A percentile compares a stretch with the other conserved stretches of the same genome.
phyloP scores from a whole-genome alignment of 2,113 vertebrate species.

The Cervus canadensis region DNA sequence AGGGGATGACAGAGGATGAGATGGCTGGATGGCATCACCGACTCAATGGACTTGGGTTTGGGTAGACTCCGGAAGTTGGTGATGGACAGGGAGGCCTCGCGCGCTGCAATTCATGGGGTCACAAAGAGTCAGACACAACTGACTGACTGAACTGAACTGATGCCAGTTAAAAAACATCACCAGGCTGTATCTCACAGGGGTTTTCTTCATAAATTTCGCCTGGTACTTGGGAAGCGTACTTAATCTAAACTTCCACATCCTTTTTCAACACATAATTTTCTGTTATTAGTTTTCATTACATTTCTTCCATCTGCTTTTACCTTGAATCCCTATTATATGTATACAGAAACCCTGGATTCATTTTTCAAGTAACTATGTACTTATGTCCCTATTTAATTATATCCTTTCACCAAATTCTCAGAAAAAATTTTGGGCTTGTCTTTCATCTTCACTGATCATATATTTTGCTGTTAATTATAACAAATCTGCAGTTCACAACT shows the following conservation, averaged over 20 bases:
- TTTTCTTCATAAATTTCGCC: not conserved
- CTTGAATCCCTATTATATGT: not conserved
- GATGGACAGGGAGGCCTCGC: not conserved
- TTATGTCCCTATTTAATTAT: not conserved
- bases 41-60: not conserved
- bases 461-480: not conserved
- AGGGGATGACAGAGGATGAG: not conserved
- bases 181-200: not conserved
- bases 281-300: not conserved
- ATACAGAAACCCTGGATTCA: not conserved
- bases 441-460: not conserved
- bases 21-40: not conserved
- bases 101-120: rapidly evolving
- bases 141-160: not conserved
- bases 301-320: not conserved
- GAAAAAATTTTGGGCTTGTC: not conserved
- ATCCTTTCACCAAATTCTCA: not conserved
- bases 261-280: not conserved
- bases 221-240: not conserved
- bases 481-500: not conserved
- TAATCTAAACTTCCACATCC: not conserved
- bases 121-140: not conserved
- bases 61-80: not conserved
- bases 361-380: not conserved
- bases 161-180: not conserved